Conservation (phyloP, 37 sponge, comb jelly and placozoan genomes). For the Oscarella lobularis region DNA sequence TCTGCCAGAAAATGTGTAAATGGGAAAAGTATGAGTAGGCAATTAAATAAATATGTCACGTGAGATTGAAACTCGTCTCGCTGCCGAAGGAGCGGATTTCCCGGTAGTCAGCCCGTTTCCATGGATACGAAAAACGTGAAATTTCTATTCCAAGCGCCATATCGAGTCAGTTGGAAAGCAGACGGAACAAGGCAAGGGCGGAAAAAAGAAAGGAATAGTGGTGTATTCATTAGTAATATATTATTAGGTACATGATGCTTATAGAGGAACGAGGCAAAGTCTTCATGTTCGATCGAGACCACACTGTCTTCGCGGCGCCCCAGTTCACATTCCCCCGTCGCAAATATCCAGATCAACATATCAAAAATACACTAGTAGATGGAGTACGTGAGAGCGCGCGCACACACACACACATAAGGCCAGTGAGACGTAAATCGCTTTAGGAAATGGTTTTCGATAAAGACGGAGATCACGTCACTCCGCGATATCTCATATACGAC, state of each 20-base stretch:
- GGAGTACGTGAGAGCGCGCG: no score
- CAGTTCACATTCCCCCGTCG: constrained; percentile 49
- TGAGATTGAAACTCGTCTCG: constrained; percentile 1
- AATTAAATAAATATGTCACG: neutral
- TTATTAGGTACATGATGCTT: constrained; percentile 78
- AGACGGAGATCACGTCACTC: constrained; percentile 25
- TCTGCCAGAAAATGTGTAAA: constrained; percentile 42
- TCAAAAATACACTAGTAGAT: constrained; percentile 72
- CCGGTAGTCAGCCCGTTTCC: constrained; percentile 91
- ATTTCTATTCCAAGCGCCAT: constrained; percentile 47
- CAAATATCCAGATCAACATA: constrained; percentile 15
- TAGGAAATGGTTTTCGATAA: constrained; percentile 88
- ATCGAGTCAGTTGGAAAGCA: constrained; percentile 96
- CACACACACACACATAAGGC: no score
- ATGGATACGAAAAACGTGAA: constrained; percentile 67
- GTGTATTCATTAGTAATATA: neutral
- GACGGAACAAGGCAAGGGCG: constrained; percentile 76
- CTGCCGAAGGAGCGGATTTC: constrained; percentile 51
- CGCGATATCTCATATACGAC: constrained; percentile 85
- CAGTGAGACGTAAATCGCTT: no score
- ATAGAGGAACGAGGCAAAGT: constrained; percentile 40
- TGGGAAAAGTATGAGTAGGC: constrained; percentile 44
- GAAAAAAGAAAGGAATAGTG: neutral
- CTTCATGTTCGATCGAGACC: constrained; percentile 84
- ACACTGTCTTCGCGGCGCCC: constrained; percentile 48